A percentile compares a stretch with the other conserved stretches of the same genome.
phyloP scores from a whole-genome alignment of 2,888 invertebrate species.

The Cosmorhoe ocellata region DNA sequence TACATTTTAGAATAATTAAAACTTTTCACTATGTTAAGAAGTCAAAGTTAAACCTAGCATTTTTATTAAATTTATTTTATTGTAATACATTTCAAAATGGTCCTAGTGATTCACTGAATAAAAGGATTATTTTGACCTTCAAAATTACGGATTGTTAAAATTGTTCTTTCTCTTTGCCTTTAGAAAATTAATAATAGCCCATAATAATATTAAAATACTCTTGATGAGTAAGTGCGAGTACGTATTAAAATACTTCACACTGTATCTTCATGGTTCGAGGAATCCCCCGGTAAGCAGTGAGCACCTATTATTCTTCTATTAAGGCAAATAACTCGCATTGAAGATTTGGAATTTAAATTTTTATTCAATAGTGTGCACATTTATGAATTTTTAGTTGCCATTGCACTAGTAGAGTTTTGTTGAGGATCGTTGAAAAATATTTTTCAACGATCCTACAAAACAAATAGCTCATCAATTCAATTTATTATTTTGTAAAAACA shows the following conservation, averaged over 20 bases:
- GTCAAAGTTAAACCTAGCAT: too few species aligned
- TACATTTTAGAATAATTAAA: too few species aligned
- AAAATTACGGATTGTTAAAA: too few species aligned
- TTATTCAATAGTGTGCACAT: conserved; percentile 23
- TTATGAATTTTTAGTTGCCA: conserved; percentile 12
- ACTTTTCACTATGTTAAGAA: too few species aligned
- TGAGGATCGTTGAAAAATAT: background rate
- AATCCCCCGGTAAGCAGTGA: conserved; percentile 3
- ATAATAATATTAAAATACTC: too few species aligned
- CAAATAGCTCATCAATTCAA: background rate
- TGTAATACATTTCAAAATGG: too few species aligned
- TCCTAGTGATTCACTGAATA: too few species aligned
- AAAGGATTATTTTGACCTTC: too few species aligned
- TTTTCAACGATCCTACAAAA: background rate
- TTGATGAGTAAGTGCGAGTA: too few species aligned
- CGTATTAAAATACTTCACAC: background rate
- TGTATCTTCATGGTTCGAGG: background rate
- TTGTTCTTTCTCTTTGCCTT: too few species aligned
- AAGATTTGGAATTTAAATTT: conserved; percentile 21
- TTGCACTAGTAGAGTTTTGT: conserved; percentile 1
- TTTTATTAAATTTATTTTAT: background rate
- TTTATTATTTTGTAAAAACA: background rate
- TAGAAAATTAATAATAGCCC: too few species aligned
- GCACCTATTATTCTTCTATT: conserved; percentile 19
- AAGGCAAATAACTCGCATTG: conserved; percentile 18